Percentiles rank a stretch among this genome's conserved stretches.
These are phyloP conservation scores for Suncus etruscus DNA, from an alignment of 2,113 vertebrate genomes.

Conservation along the genomic window DNA sequence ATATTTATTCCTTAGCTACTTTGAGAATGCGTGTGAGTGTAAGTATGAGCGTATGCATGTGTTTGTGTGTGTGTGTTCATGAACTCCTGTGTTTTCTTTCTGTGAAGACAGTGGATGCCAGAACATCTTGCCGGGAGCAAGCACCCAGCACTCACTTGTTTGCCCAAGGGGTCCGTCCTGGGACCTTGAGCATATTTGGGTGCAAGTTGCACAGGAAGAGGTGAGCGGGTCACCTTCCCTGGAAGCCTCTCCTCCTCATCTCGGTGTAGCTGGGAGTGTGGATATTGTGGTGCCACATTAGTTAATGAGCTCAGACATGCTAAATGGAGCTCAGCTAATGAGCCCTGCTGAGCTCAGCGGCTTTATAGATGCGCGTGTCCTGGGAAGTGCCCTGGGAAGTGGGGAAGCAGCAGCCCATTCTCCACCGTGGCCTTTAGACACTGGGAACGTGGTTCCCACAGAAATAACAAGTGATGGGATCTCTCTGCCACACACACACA, in stretches of 20 bases:
- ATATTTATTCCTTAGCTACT: background rate
- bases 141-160: background rate
- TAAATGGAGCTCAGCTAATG: slow-evolving; percentile 83
- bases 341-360: slow-evolving; percentile 80
- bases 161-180: no score
- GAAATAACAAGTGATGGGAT: background rate
- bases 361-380: background rate
- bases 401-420: no score
- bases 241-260: background rate
- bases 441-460: background rate
- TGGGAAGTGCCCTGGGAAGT: no score
- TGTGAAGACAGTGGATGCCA: no score
- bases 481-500: no score
- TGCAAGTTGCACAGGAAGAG: accelerated
- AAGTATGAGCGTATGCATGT: no score
- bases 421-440: background rate
- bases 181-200: accelerated
- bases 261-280: background rate
- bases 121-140: no score
- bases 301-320: slow-evolving; percentile 84
- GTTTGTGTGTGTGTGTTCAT: no score
- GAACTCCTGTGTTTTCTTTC: no score
- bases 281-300: slow-evolving; percentile 65
- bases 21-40: background rate
- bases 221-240: background rate